Evolutionary conservation across 2,113 vertebrate genomes (phyloP).

Genomic region (Poecile atricapillus): DNA sequence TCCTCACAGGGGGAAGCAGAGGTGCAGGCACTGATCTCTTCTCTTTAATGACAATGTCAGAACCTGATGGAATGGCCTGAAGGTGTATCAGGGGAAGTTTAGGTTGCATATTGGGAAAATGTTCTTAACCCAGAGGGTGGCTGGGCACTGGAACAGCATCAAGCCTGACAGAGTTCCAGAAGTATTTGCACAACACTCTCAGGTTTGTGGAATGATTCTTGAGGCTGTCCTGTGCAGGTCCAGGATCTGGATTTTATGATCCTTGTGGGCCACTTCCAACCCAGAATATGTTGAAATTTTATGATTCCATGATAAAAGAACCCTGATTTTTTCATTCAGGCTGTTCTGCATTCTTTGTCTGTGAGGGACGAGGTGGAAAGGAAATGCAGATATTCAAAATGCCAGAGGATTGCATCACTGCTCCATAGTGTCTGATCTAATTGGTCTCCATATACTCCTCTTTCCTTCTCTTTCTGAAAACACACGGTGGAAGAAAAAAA

Average conservation of each 20-base stretch:
- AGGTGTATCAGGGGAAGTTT: background rate
- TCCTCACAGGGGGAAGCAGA: background rate
- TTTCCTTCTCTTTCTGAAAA: background rate
- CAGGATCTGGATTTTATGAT: background rate
- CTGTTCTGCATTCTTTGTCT: background rate
- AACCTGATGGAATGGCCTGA: background rate
- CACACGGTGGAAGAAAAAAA: background rate
- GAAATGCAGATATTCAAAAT: background rate
- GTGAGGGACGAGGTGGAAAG: fast-evolving
- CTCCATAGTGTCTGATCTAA: background rate
- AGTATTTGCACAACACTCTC: background rate
- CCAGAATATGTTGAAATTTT: background rate
- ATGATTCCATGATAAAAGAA: background rate
- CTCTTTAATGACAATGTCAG: background rate
- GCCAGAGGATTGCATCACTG: background rate
- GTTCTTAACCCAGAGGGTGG: background rate
- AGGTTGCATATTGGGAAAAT: background rate
- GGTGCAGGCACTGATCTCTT: background rate
- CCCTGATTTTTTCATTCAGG: background rate
- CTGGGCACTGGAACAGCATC: background rate
- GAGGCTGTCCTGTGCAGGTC: no score
- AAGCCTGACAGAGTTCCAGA: background rate
- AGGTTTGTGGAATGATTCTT: background rate
- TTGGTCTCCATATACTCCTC: background rate
- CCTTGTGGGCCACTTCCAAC: background rate